These are phyloP conservation scores for Hydropotes inermis DNA, from an alignment of 2,113 vertebrate genomes.

Conservation along the genomic window DNA sequence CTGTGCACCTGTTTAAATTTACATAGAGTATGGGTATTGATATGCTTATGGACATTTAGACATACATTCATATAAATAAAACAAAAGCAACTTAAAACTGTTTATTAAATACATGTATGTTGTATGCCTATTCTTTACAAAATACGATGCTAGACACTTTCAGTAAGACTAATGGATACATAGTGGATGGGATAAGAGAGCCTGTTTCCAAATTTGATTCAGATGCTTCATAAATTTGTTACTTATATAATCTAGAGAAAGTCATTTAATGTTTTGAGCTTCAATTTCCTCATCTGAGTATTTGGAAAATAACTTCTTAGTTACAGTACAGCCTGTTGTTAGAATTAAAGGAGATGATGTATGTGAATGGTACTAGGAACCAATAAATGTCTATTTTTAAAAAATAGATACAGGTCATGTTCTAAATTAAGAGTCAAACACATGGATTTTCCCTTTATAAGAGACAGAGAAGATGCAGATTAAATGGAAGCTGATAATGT, in stretches of 20 bases:
- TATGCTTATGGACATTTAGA: not conserved
- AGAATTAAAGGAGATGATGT: not conserved
- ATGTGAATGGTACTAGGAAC: not conserved
- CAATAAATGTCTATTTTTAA: not conserved
- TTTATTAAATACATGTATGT: not conserved
- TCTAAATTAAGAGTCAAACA: not conserved
- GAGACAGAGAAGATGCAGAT: not conserved
- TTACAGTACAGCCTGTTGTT: not conserved
- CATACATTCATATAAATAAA: not conserved
- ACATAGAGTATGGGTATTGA: not conserved
- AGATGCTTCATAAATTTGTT: not conserved
- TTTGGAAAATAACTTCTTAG: not conserved
- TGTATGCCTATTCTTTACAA: not conserved
- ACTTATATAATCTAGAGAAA: not conserved
- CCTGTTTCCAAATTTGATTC: not conserved
- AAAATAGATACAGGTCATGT: not conserved
- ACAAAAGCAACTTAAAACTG: not conserved
- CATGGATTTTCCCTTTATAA: not conserved
- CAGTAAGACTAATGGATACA: not conserved
- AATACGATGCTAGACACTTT: not conserved
- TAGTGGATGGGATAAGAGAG: not conserved
- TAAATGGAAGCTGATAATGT: not conserved
- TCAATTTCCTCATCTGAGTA: not conserved
- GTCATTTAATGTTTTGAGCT: not conserved
- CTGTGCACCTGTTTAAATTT: not conserved